Evolutionary conservation across 2,888 invertebrate species (phyloP).

Genomic region (Hipparchia semele): DNA sequence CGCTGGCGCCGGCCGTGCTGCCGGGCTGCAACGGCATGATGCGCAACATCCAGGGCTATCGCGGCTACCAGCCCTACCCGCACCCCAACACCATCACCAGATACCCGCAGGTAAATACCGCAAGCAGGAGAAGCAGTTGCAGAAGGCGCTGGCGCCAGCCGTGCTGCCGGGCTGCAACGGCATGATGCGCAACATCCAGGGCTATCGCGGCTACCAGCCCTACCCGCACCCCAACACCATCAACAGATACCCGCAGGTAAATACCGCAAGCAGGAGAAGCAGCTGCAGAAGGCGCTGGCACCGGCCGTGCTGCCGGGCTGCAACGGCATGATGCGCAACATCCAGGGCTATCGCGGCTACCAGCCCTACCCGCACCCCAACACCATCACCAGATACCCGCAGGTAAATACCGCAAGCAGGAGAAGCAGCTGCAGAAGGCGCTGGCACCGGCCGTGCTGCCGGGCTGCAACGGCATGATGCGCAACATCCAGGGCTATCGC

Average conservation of each 20-base stretch:
- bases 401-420: constrained; percentile 88
- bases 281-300: constrained; percentile 95
- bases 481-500: constrained; percentile 97
- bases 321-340: constrained; percentile 99
- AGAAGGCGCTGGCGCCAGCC: constrained; percentile 95
- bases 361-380: constrained; percentile 98
- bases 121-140: constrained; percentile 99
- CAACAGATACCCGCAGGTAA: constrained; percentile 96
- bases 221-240: constrained; percentile 97
- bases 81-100: constrained; percentile 97
- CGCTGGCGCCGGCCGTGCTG: constrained; percentile 93
- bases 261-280: constrained; percentile 90
- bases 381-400: constrained; percentile 97
- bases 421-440: constrained; percentile 98
- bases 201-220: constrained; percentile 96
- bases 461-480: constrained; percentile 99
- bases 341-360: constrained; percentile 96
- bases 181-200: constrained; percentile 99
- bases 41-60: constrained; percentile 97
- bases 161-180: constrained; percentile 98
- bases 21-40: constrained; percentile 99
- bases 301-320: constrained; percentile 97
- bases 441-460: constrained; percentile 94
- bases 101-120: constrained; percentile 99
- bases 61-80: constrained; percentile 97